These are phyloP conservation scores for Meta bourneti DNA, from an alignment of 2,888 invertebrate species.

Conservation along the genomic window DNA sequence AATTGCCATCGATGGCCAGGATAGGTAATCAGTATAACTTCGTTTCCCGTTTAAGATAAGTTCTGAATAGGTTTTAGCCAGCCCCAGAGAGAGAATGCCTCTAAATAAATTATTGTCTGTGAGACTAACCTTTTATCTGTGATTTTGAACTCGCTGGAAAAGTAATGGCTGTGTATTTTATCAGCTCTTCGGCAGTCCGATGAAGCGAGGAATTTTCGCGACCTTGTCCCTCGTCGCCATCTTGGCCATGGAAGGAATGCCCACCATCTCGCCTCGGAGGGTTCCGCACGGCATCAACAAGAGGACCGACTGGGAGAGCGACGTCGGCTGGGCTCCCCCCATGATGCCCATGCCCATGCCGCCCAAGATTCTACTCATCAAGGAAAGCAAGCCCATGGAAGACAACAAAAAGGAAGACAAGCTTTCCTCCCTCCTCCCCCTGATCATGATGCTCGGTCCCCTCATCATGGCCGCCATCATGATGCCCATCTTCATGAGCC, in stretches of 20 bases:
- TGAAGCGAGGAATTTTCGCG: slow-evolving; percentile 14
- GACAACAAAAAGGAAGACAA: slow-evolving; percentile 58
- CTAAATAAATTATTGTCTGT: not conserved
- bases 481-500: slow-evolving; percentile 67
- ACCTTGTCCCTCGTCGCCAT: slow-evolving; percentile 15
- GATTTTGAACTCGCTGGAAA: not conserved
- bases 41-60: too few relatives aligned
- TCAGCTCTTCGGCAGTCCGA: slow-evolving; percentile 50
- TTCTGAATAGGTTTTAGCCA: too few relatives aligned
- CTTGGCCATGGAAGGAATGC: slow-evolving; percentile 19
- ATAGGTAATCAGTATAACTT: too few relatives aligned
- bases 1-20: too few relatives aligned
- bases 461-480: slow-evolving; percentile 62
- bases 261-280: not conserved
- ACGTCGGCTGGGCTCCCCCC: slow-evolving; percentile 20
- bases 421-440: slow-evolving; percentile 28
- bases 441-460: slow-evolving; percentile 62
- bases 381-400: not conserved
- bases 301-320: slow-evolving; percentile 60
- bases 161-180: slow-evolving; percentile 1
- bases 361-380: slow-evolving; percentile 39
- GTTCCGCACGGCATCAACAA: not conserved
- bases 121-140: not conserved
- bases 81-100: not conserved
- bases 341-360: slow-evolving; percentile 5